Evolutionary conservation across 2,888 invertebrate species (phyloP), one percentile per base, ranked within the genome.

Genomic region (Napeogenes inachia): DNA sequence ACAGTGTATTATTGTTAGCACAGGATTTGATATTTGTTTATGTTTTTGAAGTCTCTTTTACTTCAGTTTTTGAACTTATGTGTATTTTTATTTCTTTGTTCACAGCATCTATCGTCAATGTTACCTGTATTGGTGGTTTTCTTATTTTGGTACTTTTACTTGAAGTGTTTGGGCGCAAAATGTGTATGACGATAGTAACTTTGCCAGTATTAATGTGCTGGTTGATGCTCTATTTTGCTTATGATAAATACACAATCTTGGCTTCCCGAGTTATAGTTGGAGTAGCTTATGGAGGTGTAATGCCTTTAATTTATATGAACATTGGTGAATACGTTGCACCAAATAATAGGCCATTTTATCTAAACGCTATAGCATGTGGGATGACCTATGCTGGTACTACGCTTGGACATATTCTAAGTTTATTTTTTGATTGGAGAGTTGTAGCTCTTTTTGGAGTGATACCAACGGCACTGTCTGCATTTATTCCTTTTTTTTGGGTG

Each of bases 391-490:
- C 68, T 4, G 72, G 72, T 0, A 68, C 64, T 4, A 47, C 62
- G 5, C 35, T 65, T 12, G 70, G 72, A 0, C 71, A 72, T 45
- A 35, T 71, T 4, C 57, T 70, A 30, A 66, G 70, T 30, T 63
- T 69, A 30, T 13, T 67, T n/a, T 46, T 70, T 13, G 60, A 72
- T 54, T 73, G 72, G 71, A 67, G 63, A 61, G 58, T 53, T 6
- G 71, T 72, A 10, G 68, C 69, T 2, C 53, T 71, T 1, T 56
- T 73, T 5, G 72, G 71, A 8, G 57, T 68, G 0, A 63, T 70
- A 13, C 70, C 70, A 2, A 59, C 70, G 0, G 56, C 58, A 10
- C 59, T 70, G 13, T 68, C 68, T 3, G 60, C 55, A 8, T 35
- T 71, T 2, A 21, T 69, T 2, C 69, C 70, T 3, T 30, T 67